Conservation (phyloP, 2,797 vertebrate genomes). For the Esox lucius region DNA sequence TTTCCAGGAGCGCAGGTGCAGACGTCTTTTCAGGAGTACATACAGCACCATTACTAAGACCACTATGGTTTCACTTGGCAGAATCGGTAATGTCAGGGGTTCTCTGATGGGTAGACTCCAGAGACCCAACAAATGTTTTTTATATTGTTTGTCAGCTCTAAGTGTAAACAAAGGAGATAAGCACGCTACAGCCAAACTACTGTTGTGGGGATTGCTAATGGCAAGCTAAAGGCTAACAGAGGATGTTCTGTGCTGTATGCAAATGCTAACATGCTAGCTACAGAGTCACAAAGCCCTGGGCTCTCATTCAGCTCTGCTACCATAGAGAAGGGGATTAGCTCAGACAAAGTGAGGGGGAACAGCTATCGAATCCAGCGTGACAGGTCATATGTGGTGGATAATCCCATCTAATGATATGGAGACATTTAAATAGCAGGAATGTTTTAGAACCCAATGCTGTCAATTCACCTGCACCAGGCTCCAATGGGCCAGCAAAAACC, state of each 20-base stretch:
- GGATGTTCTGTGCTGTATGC: not conserved
- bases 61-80: no score
- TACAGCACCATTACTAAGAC: no score
- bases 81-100: no score
- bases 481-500: not conserved
- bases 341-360: constrained; percentile 53
- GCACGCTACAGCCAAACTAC: not conserved
- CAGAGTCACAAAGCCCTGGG: constrained; percentile 28
- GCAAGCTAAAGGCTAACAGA: constrained; percentile 5
- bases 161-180: not conserved
- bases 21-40: no score
- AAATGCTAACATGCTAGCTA: constrained; percentile 32
- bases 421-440: not conserved
- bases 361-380: constrained; percentile 51
- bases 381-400: constrained; percentile 9
- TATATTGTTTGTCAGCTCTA: not conserved
- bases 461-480: not conserved
- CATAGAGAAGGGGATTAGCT: constrained; percentile 63
- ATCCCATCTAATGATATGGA: not conserved
- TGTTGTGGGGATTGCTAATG: no score
- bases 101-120: no score
- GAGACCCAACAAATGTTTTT: no score
- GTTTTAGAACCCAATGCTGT: not conserved
- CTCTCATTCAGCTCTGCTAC: constrained; percentile 52
- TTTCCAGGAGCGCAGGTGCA: no score